phyloP scores from a whole-genome alignment of 2,888 invertebrate genomes.

The Lingula anatina region DNA sequence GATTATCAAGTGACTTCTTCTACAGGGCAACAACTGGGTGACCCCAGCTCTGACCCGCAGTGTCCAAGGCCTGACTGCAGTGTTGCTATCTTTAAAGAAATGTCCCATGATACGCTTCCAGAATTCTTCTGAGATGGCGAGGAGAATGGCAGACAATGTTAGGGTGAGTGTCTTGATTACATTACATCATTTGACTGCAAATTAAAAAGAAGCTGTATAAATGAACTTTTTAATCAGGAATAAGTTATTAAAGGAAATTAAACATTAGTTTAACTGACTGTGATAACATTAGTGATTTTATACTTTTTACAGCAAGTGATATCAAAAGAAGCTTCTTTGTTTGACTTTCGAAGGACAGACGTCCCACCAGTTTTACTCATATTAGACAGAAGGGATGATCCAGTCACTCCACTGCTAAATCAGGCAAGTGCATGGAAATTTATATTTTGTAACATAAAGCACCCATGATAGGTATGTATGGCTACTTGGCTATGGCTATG shows the following conservation, averaged over 20 bases:
- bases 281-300: too few species aligned
- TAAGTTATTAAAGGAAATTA: too few species aligned
- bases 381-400: constrained; percentile 88
- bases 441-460: too few species aligned
- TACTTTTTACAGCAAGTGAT: constrained; percentile 64
- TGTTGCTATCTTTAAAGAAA: constrained; percentile 84
- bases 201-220: constrained; percentile 1
- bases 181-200: neutral
- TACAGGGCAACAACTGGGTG: constrained; percentile 62
- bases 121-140: constrained; percentile 77
- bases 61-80: constrained; percentile 77
- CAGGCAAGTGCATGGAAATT: too few species aligned
- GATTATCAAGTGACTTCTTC: constrained; percentile 2
- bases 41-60: constrained; percentile 71
- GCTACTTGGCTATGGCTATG: too few species aligned
- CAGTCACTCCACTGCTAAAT: constrained; percentile 90
- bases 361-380: constrained; percentile 79
- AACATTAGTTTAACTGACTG: too few species aligned
- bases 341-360: constrained; percentile 71
- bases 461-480: too few species aligned
- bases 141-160: constrained; percentile 77
- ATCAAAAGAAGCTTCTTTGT: constrained; percentile 78
- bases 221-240: neutral
- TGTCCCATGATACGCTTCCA: constrained; percentile 86
- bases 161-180: constrained; percentile 55